Evolutionary conservation across 1,140 invertebrate genomes (phyloP).

Genomic region (Ceratosolen solmsi): DNA sequence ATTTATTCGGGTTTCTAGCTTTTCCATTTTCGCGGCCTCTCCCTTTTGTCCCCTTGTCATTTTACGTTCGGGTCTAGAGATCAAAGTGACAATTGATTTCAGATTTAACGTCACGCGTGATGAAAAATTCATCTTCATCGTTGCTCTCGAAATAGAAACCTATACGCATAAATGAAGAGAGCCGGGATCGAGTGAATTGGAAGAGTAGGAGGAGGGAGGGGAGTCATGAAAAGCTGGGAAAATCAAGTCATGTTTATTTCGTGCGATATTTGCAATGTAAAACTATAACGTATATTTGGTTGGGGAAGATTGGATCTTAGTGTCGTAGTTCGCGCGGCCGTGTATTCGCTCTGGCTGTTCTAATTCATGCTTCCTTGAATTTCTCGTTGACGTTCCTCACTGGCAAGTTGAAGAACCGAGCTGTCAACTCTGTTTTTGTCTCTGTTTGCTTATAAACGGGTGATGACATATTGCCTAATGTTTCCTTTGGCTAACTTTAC

Average conservation of each 20-base stretch:
- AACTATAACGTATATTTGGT: constrained; percentile 9
- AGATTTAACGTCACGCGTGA: not conserved
- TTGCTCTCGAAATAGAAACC: not conserved
- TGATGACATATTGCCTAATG: not conserved
- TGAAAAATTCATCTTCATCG: constrained; percentile 10
- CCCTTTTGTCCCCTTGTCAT: no score
- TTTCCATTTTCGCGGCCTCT: not conserved
- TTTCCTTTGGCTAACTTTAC: not conserved
- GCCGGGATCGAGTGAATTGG: not conserved
- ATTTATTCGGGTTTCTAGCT: not conserved
- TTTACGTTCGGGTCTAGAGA: not conserved
- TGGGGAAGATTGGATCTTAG: not conserved
- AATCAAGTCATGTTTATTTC: not conserved
- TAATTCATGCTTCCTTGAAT: constrained; percentile 14
- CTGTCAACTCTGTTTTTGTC: not conserved
- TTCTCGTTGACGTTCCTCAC: no score
- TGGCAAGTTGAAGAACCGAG: constrained; percentile 30
- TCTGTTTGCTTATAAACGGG: not conserved
- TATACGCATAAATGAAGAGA: no score
- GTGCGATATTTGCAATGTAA: not conserved
- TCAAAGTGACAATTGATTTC: constrained; percentile 37
- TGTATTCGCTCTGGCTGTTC: not conserved
- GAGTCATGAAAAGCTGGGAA: no score
- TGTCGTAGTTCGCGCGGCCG: not conserved
- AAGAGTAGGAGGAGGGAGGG: not conserved